These are phyloP conservation scores for Crossoptilon crossoptilon DNA, from an alignment of 2,797 vertebrate species.

Conservation along the genomic window DNA sequence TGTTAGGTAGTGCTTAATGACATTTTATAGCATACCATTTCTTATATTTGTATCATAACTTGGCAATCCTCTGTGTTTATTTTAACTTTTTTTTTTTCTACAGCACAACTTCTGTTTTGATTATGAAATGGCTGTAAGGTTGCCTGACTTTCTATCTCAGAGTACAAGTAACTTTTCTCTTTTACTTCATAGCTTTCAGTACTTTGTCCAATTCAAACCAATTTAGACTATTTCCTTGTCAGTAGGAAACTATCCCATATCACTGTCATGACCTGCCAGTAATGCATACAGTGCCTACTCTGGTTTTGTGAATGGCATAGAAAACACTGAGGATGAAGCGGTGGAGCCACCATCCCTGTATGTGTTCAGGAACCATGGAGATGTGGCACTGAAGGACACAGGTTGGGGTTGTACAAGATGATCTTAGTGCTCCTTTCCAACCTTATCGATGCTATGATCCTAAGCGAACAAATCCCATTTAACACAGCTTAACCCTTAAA, in stretches of 20 bases:
- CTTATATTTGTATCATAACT: background rate
- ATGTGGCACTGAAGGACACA: no score
- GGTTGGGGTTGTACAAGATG: no score
- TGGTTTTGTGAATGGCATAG: background rate
- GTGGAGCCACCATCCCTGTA: background rate
- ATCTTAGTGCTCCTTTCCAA: no score
- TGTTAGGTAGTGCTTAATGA: background rate
- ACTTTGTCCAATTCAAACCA: background rate
- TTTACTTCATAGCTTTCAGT: background rate
- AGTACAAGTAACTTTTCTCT: background rate
- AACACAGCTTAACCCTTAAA: background rate
- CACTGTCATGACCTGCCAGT: background rate
- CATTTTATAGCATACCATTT: constrained; percentile 2
- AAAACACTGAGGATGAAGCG: background rate
- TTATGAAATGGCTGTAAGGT: background rate
- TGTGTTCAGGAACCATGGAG: no score
- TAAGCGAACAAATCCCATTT: background rate
- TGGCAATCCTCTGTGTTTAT: background rate
- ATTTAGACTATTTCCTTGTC: background rate
- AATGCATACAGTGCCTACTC: background rate
- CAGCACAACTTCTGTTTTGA: background rate
- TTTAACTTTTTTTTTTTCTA: background rate
- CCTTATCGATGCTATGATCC: no score
- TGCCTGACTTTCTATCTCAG: background rate
- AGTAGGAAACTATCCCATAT: background rate